Conservation (phyloP, 2,888 invertebrate species). For the Nomada ferruginata region DNA sequence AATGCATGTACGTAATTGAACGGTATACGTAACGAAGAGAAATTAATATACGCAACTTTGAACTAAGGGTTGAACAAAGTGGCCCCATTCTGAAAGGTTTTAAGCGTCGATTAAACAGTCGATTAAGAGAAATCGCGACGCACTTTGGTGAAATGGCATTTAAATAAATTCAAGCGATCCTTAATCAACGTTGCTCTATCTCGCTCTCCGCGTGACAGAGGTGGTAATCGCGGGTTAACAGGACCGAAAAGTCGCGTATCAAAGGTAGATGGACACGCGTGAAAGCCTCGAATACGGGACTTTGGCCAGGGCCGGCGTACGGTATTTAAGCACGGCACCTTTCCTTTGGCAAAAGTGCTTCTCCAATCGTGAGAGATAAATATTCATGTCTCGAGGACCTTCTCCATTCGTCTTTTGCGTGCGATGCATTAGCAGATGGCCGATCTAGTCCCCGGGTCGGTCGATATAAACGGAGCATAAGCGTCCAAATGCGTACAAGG, state of each 20-base stretch:
- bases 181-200: background rate
- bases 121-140: background rate
- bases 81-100: background rate
- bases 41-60: too few species aligned
- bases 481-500: constrained; percentile 73
- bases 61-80: background rate
- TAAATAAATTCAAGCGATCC: constrained; percentile 12
- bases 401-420: constrained; percentile 68
- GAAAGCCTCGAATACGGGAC: constrained; percentile 37
- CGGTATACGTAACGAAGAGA: too few species aligned
- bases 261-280: constrained; percentile 7
- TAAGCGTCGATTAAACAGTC: background rate
- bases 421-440: constrained; percentile 74
- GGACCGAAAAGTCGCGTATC: constrained; percentile 17
- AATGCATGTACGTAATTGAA: too few species aligned
- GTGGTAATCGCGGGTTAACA: background rate
- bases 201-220: background rate
- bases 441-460: constrained; percentile 67
- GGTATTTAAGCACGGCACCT: constrained; percentile 63
- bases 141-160: constrained; percentile 11
- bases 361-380: constrained; percentile 66
- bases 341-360: constrained; percentile 62
- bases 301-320: constrained; percentile 33
- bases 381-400: constrained; percentile 69
- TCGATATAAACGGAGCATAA: constrained; percentile 69